A percentile compares a stretch with the other conserved stretches of the same genome.
These are phyloP conservation scores for Takifugu flavidus DNA, from an alignment of 2,113 vertebrate genomes.

Conservation along the genomic window DNA sequence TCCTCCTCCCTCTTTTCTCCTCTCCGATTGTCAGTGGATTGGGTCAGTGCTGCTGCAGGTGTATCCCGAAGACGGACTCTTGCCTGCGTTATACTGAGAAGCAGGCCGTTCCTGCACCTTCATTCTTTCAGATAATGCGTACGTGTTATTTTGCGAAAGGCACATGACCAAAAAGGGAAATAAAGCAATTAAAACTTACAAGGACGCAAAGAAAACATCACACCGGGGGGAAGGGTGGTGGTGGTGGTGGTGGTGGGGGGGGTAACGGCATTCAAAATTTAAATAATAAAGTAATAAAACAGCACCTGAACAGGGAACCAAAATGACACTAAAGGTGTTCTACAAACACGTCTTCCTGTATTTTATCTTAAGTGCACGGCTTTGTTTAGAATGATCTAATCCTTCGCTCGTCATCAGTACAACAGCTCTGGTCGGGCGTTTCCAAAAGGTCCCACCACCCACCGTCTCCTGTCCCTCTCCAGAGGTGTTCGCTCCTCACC, in stretches of 20 bases:
- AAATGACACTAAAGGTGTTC: slow-evolving; percentile 43
- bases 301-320: slow-evolving; percentile 48
- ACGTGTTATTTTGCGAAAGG: slow-evolving; percentile 5
- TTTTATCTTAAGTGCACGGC: slow-evolving; percentile 67
- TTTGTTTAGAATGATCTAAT: slow-evolving; percentile 41
- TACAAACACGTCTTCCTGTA: slow-evolving; percentile 59
- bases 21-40: slow-evolving; percentile 27
- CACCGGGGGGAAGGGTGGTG: neutral
- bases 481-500: neutral
- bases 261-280: slow-evolving; percentile 40
- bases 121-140: neutral
- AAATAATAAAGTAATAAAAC: slow-evolving; percentile 66
- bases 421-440: slow-evolving; percentile 21
- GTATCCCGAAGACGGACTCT: slow-evolving; percentile 12
- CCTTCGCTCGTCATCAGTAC: slow-evolving; percentile 20
- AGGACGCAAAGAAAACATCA: slow-evolving; percentile 29
- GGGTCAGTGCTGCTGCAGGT: slow-evolving; percentile 49
- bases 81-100: slow-evolving; percentile 1
- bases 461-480: slow-evolving; percentile 12
- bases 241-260: neutral
- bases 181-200: neutral
- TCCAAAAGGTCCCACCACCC: slow-evolving; percentile 12
- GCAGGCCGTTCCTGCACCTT: too few relatives aligned
- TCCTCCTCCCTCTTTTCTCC: slow-evolving; percentile 38
- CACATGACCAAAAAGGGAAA: neutral